Base-by-base conservation (phyloP, 92 coral and sea anemone genomes). In the Epizoanthus illoricatus region DNA sequence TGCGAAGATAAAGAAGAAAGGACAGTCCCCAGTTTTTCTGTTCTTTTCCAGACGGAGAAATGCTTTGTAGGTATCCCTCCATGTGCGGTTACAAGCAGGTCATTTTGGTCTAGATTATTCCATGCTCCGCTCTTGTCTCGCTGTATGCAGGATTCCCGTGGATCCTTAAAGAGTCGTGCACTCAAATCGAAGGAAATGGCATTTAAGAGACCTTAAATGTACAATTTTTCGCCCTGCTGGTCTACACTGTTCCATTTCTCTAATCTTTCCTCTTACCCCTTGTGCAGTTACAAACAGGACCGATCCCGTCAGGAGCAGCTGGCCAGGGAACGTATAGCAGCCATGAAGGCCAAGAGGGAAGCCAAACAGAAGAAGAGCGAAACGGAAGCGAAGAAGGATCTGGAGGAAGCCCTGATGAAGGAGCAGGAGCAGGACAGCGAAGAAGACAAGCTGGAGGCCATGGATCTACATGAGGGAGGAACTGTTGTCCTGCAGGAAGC, bases 271-370 rank as follows among this genome's bases (percentile, higher is more conserved):
- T 13, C 5, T 7, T 8, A 5, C 4, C 18, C 39, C 67, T 6
- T 69, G 63, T 81, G 10, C 47, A 96, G 99, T 75, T 91, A 88
- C 87, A 90, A 89, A 75, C 91, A 94, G 84, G 94, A 96, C 72
- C 94, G 99, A 17, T 86, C 97, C 0, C 94, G 99, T 0, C 99
- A 93, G 73, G 98, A 96, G 52, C 98, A 91, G 80, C 91, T 96
- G 6, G 99, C 99, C 7, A 93, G 98, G 18, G 99, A 96, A 45
- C 94, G 99, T 15, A 85, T 96, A 36, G 97, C 99, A 8, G 97
- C 98, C 55, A 83, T 96, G 88, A 96, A 91, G 68, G 98, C 98
- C 21, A 91, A 91, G 47, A 88, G 97, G 56, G 94, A 86, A 19
- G 88, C 90, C 12, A 88, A 89, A 70, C 88, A 76, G 54, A 86